Percentiles rank a stretch among this genome's conserved stretches.
Conservation (phyloP, 2,113 vertebrate species). For the Syngnathoides biaculeatus region DNA sequence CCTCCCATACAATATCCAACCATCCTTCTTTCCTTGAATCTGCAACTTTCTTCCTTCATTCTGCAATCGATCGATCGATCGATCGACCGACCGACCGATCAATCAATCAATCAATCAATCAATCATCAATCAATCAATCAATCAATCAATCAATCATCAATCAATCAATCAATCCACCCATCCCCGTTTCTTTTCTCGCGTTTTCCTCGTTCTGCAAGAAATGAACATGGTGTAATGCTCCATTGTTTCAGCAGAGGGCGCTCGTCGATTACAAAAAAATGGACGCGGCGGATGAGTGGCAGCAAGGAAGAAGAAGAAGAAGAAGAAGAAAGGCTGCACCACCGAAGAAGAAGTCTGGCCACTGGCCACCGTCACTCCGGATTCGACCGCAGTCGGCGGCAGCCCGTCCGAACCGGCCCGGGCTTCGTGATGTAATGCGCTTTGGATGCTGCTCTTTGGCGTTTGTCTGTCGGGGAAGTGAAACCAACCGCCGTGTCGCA, state of each 20-base stretch:
- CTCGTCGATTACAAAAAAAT: neutral
- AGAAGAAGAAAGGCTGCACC: neutral
- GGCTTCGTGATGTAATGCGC: slow-evolving; percentile 40
- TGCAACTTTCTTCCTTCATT: too few species aligned
- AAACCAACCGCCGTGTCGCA: neutral
- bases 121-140: too few species aligned
- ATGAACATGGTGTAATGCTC: neutral
- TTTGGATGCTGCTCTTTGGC: slow-evolving; percentile 50
- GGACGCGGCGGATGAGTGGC: slow-evolving; percentile 7
- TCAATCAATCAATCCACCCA: too few species aligned
- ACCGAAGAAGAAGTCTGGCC: slow-evolving; percentile 10
- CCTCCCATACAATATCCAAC: too few species aligned
- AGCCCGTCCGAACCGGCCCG: neutral
- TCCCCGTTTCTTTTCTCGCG: neutral
- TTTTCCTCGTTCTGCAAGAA: neutral
- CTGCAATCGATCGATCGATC: too few species aligned
- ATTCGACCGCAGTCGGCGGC: slow-evolving; percentile 44
- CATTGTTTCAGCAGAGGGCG: neutral
- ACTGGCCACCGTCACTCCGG: neutral
- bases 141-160: too few species aligned
- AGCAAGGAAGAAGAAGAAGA: neutral
- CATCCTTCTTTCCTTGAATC: too few species aligned
- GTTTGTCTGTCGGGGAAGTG: too few species aligned
- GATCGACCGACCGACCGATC: too few species aligned
- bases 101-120: too few species aligned